phyloP scores from a whole-genome alignment of 2,888 invertebrate genomes.

The Ectobius pallidus region DNA sequence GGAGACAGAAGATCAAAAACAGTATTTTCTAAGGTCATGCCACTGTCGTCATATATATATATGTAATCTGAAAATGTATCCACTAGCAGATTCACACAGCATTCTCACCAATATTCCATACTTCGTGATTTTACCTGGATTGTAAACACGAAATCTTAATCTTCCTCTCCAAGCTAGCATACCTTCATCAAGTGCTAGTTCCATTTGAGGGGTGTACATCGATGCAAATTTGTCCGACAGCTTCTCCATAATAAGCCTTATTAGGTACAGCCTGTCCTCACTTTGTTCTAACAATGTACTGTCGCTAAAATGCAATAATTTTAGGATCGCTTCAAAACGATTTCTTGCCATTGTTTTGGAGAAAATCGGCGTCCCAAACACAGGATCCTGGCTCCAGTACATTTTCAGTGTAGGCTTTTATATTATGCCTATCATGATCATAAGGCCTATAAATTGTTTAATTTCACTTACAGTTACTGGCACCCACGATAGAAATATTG shows the following conservation, averaged over 20 bases:
- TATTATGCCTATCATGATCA: too few relatives aligned
- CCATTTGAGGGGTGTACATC: conserved; percentile 42
- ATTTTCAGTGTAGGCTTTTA: too few relatives aligned
- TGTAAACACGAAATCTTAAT: conserved; percentile 44
- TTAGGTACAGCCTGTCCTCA: background rate
- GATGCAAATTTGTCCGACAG: conserved; percentile 42
- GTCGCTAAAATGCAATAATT: conserved; percentile 30
- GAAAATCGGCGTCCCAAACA: background rate
- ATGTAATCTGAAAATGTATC: conserved; percentile 46
- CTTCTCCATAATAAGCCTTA: conserved; percentile 20
- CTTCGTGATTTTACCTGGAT: too few relatives aligned
- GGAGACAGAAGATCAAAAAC: conserved; percentile 28
- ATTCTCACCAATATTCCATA: too few relatives aligned
- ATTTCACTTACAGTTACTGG: too few relatives aligned
- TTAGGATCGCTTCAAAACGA: conserved; percentile 14
- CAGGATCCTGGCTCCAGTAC: too few relatives aligned
- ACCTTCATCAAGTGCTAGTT: conserved; percentile 44
- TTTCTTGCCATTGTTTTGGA: conserved; percentile 14
- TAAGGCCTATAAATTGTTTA: too few relatives aligned
- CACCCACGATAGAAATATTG: too few relatives aligned
- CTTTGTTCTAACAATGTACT: background rate
- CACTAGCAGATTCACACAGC: conserved; percentile 43
- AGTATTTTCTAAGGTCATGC: conserved; percentile 40
- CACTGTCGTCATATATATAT: conserved; percentile 42
- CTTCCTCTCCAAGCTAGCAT: conserved; percentile 46